Evolutionary conservation across 2,113 vertebrate species (phyloP).

Genomic region (Thamnophis sirtalis): DNA sequence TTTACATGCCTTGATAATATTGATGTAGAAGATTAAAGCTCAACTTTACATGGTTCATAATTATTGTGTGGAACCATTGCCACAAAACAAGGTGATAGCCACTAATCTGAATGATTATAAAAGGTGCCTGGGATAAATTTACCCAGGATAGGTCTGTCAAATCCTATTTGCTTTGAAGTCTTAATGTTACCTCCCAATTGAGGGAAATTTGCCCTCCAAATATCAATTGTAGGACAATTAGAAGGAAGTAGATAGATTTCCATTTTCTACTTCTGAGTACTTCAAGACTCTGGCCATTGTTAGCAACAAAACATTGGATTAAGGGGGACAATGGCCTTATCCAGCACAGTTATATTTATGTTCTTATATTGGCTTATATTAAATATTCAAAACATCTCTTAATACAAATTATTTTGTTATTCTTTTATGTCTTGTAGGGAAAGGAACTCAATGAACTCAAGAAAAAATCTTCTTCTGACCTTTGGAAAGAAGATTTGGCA

Average conservation of each 20-base stretch:
- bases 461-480: slow-evolving; percentile 84
- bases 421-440: slow-evolving; percentile 67
- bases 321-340: background rate
- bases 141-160: background rate
- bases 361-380: background rate
- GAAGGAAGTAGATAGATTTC: background rate
- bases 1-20: background rate
- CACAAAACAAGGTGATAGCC: background rate
- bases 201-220: background rate
- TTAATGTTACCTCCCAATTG: background rate
- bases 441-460: slow-evolving; percentile 85
- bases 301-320: background rate
- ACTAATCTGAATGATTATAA: background rate
- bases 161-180: background rate
- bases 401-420: background rate
- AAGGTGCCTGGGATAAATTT: background rate
- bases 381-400: background rate
- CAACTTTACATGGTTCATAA: background rate
- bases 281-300: background rate
- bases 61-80: background rate
- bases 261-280: background rate
- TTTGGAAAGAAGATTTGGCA: slow-evolving; percentile 95
- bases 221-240: background rate
- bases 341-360: background rate
- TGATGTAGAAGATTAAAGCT: background rate